phyloP scores from a whole-genome alignment of 1,140 invertebrate species.

The Apis dorsata region DNA sequence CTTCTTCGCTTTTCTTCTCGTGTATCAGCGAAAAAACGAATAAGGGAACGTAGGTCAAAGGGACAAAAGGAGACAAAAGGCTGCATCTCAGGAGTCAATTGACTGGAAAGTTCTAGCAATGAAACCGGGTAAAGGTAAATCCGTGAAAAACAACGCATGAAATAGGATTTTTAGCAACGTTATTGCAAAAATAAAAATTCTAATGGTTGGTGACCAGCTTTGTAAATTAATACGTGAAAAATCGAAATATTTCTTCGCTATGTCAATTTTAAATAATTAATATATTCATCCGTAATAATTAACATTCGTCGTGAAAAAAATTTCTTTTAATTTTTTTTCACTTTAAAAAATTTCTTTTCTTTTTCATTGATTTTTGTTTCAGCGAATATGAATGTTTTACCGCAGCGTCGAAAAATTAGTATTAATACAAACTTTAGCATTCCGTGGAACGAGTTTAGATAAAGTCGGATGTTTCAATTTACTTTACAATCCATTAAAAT shows the following conservation, averaged over 20 bases:
- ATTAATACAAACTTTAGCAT: neutral
- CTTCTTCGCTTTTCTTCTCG: neutral
- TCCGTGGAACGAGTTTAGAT: neutral
- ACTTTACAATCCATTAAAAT: constrained; percentile 23
- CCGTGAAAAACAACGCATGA: constrained; percentile 9
- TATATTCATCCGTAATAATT: neutral
- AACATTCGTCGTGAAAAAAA: too few relatives aligned
- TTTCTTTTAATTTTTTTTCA: neutral
- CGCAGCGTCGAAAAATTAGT: neutral
- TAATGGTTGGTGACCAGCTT: neutral
- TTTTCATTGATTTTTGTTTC: neutral
- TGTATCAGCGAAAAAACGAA: neutral
- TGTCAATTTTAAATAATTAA: constrained; percentile 18
- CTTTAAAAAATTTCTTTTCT: neutral
- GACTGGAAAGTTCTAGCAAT: constrained; percentile 25
- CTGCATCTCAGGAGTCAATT: constrained; percentile 8
- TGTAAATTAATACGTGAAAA: constrained; percentile 13
- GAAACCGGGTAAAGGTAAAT: neutral
- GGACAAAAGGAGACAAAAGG: neutral
- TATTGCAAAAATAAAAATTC: constrained; percentile 26
- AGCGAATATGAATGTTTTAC: neutral
- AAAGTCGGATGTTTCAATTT: constrained; percentile 5
- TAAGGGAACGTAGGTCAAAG: neutral
- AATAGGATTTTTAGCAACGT: constrained; percentile 18
- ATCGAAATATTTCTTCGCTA: neutral